Evolutionary conservation across 2,113 vertebrate species (phyloP).

Genomic region (Seriola aureovittata): DNA sequence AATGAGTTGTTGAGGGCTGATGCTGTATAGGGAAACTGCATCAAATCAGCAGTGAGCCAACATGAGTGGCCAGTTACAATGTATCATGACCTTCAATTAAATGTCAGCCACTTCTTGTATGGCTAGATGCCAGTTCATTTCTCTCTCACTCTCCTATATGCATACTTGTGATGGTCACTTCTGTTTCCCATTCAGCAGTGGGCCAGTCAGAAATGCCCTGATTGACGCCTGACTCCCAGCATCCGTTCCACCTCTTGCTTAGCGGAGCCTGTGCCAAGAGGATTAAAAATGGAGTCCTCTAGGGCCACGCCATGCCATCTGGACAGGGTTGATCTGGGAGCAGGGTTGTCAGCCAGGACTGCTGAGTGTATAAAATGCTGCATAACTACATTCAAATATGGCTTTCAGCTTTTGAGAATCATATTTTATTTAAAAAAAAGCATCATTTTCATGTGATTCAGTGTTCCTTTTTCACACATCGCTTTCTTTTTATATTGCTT

Average conservation of each 20-base stretch:
- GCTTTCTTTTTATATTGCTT: background rate
- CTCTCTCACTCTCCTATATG: background rate
- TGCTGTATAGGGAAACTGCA: background rate
- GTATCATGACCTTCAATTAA: conserved; percentile 40
- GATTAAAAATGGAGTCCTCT: conserved; percentile 81
- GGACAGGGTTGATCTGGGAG: conserved; percentile 80
- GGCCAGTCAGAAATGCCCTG: conserved; percentile 57
- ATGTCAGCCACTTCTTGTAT: conserved; percentile 34
- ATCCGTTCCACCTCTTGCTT: conserved; percentile 80
- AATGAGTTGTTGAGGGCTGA: background rate
- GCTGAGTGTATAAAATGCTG: conserved; percentile 70
- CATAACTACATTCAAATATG: conserved; percentile 62
- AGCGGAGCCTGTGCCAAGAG: conserved; percentile 76
- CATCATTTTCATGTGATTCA: background rate
- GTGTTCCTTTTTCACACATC: background rate
- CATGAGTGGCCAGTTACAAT: background rate
- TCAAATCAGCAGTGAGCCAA: background rate
- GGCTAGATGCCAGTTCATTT: background rate
- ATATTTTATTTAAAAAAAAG: background rate
- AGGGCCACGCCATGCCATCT: conserved; percentile 80
- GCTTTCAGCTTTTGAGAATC: conserved; percentile 39
- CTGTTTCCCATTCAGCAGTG: conserved; percentile 14
- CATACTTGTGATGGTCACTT: background rate
- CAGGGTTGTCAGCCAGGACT: conserved; percentile 67
- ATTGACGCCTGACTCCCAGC: conserved; percentile 77